Evolutionary conservation across 2,797 vertebrate species (phyloP).

Genomic region (Karalla daura): DNA sequence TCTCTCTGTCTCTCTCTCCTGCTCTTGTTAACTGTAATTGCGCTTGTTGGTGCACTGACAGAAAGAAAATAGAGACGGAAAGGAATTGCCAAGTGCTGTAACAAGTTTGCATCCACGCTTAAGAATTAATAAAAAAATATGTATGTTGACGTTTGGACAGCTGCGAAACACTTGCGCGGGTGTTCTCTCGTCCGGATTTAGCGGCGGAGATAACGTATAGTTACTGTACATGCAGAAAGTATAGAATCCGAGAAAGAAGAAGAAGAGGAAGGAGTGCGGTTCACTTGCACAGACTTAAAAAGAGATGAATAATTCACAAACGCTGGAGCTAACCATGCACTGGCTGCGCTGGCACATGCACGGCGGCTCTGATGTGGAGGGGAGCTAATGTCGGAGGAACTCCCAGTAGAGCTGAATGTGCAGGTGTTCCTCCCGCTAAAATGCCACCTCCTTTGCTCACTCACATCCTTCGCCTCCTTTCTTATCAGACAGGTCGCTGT

Average conservation of each 20-base stretch:
- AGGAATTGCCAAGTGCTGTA: constrained; percentile 64
- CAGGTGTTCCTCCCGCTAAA: constrained; percentile 92
- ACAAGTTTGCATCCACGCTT: constrained; percentile 82
- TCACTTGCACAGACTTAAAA: constrained; percentile 78
- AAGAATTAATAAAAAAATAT: too few relatives aligned
- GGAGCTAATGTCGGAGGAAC: constrained; percentile 86
- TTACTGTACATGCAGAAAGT: constrained; percentile 56
- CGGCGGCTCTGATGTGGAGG: constrained; percentile 88
- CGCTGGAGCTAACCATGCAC: constrained; percentile 85
- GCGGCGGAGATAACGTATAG: constrained; percentile 17
- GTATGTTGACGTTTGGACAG: constrained; percentile 67
- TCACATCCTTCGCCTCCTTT: constrained; percentile 73
- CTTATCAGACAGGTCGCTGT: constrained; percentile 91
- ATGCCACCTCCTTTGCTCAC: constrained; percentile 85
- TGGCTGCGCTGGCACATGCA: constrained; percentile 58
- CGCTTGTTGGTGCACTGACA: constrained; percentile 78
- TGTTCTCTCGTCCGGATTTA: constrained; percentile 75
- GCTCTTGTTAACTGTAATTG: constrained; percentile 85
- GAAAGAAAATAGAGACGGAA: constrained; percentile 64
- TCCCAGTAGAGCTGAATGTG: constrained; percentile 98
- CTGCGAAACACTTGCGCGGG: constrained; percentile 60
- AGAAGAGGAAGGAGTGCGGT: constrained; percentile 84
- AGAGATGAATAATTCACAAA: constrained; percentile 98
- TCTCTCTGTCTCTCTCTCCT: constrained; percentile 67
- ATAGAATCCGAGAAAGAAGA: constrained; percentile 30